These are phyloP conservation scores for Zaprionus lachaisei DNA, from an alignment of 1,140 invertebrate genomes.

Conservation along the genomic window DNA sequence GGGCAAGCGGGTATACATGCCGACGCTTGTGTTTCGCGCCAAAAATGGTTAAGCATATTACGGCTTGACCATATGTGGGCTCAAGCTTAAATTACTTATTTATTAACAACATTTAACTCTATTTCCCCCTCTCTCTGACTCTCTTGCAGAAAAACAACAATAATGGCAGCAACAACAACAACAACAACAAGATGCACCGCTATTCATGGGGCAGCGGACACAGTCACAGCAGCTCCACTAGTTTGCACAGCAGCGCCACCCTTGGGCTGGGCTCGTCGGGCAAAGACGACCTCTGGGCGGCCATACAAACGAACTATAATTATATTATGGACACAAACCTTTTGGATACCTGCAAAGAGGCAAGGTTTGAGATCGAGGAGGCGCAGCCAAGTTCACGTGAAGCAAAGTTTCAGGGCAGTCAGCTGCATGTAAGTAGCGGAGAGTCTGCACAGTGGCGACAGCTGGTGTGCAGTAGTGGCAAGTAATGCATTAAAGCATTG, in stretches of 20 bases:
- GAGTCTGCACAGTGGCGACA: neutral
- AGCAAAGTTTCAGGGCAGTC: slow-evolving; percentile 38
- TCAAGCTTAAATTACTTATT: slow-evolving; percentile 71
- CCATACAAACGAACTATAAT: slow-evolving; percentile 94
- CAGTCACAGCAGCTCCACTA: slow-evolving; percentile 86
- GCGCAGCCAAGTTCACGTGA: slow-evolving; percentile 52
- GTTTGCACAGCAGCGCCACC: slow-evolving; percentile 85
- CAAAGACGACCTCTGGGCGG: slow-evolving; percentile 95
- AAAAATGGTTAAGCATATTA: slow-evolving; percentile 73
- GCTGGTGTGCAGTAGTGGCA: neutral
- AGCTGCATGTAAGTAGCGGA: slow-evolving; percentile 33
- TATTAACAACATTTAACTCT: slow-evolving; percentile 65
- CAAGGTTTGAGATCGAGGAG: slow-evolving; percentile 78
- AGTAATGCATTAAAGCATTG: neutral
- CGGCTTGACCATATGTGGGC: slow-evolving; percentile 59
- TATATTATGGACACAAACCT: slow-evolving; percentile 97
- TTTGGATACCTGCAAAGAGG: slow-evolving; percentile 92
- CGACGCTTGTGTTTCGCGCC: slow-evolving; percentile 26
- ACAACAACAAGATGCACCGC: slow-evolving; percentile 83
- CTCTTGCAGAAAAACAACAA: slow-evolving; percentile 51
- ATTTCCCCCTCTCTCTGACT: slow-evolving; percentile 1
- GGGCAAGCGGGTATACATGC: slow-evolving; percentile 14
- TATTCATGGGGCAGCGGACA: slow-evolving; percentile 89
- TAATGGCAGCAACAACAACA: slow-evolving; percentile 75
- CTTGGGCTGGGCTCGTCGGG: slow-evolving; percentile 78